A percentile compares a stretch with the other conserved stretches of the same genome.
phyloP scores from a whole-genome alignment of 2,888 invertebrate species.

The Apodemia mormo region DNA sequence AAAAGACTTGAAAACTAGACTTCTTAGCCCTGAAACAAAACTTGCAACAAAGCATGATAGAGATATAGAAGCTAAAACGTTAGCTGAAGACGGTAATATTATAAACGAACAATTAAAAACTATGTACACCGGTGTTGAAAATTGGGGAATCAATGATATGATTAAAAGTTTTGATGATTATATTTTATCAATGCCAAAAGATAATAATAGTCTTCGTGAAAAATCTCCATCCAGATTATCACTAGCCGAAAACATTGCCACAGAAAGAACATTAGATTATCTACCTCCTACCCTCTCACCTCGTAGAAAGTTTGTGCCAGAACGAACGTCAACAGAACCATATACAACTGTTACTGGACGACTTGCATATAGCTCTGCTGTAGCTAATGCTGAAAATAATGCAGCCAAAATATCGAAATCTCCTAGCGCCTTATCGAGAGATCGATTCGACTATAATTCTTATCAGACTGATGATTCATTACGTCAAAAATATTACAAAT shows the following conservation, averaged over 20 bases:
- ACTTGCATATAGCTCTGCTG: slow-evolving; percentile 85
- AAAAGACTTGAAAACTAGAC: slow-evolving; percentile 87
- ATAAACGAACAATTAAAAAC: slow-evolving; percentile 86
- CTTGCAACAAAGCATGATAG: slow-evolving; percentile 67
- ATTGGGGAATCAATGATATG: slow-evolving; percentile 86
- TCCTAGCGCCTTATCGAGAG: slow-evolving; percentile 78
- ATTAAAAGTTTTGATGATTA: slow-evolving; percentile 84
- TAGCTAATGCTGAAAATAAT: slow-evolving; percentile 83
- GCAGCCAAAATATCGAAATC: slow-evolving; percentile 77
- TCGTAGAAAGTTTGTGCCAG: slow-evolving; percentile 79
- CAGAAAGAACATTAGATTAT: slow-evolving; percentile 85
- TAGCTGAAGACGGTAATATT: slow-evolving; percentile 84
- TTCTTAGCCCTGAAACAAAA: slow-evolving; percentile 85
- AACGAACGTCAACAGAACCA: slow-evolving; percentile 82
- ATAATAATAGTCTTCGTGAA: slow-evolving; percentile 65
- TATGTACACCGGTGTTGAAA: slow-evolving; percentile 84
- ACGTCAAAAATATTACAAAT: slow-evolving; percentile 64
- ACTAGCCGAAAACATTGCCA: slow-evolving; percentile 81
- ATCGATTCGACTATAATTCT: slow-evolving; percentile 81
- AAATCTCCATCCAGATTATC: slow-evolving; percentile 84
- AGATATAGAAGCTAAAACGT: slow-evolving; percentile 81
- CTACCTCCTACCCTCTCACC: slow-evolving; percentile 81
- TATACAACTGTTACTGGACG: slow-evolving; percentile 85
- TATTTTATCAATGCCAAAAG: slow-evolving; percentile 76
- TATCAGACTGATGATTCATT: slow-evolving; percentile 70